Percentiles rank a stretch among this genome's conserved stretches.
Evolutionary conservation across 2,888 invertebrate genomes (phyloP).

Genomic region (Yponomeuta cagnagella): DNA sequence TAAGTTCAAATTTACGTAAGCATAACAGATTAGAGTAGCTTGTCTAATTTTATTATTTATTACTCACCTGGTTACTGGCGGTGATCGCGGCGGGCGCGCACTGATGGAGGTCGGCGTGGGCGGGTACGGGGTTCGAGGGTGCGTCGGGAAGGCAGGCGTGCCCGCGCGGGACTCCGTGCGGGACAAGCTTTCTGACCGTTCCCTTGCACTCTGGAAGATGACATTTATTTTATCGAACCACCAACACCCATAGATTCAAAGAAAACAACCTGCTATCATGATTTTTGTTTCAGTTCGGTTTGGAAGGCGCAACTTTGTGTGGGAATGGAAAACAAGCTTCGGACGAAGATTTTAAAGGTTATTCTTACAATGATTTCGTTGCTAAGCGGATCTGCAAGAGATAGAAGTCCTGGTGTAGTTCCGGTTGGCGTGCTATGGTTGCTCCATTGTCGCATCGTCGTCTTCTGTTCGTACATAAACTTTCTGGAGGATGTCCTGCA

Average conservation of each 20-base stretch:
- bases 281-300: not conserved
- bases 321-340: not conserved
- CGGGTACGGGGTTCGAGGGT: slow-evolving; percentile 90
- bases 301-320: too few relatives aligned
- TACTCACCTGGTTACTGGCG: slow-evolving; percentile 69
- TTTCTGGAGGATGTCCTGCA: slow-evolving; percentile 69
- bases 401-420: slow-evolving; percentile 63
- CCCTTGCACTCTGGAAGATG: slow-evolving; percentile 40
- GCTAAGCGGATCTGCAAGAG: slow-evolving; percentile 53
- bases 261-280: not conserved
- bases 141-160: slow-evolving; percentile 95
- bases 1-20: too few relatives aligned
- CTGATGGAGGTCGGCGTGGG: slow-evolving; percentile 83
- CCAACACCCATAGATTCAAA: too few relatives aligned
- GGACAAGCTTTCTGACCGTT: slow-evolving; percentile 82
- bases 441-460: slow-evolving; percentile 71
- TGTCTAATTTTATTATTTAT: not conserved
- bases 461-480: slow-evolving; percentile 67
- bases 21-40: too few relatives aligned
- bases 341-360: not conserved
- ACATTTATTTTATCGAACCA: not conserved
- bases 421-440: slow-evolving; percentile 50
- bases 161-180: slow-evolving; percentile 84
- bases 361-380: slow-evolving; percentile 50
- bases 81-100: slow-evolving; percentile 88